phyloP scores from a whole-genome alignment of 2,113 vertebrate species.

The Otolemur garnettii region DNA sequence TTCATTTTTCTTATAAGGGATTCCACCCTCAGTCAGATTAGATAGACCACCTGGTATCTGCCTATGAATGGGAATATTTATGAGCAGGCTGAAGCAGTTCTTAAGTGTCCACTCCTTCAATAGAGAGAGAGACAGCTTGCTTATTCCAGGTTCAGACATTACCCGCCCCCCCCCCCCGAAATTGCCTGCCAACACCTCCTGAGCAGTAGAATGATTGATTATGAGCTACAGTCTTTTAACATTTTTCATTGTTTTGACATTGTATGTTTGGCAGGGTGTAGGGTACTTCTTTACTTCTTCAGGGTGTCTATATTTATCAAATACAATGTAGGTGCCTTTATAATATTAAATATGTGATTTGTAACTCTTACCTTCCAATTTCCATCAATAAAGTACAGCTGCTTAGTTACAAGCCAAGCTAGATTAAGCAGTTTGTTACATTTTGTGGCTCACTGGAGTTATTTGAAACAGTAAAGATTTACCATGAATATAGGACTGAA shows the following conservation, averaged over 20 bases:
- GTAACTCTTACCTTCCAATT: constrained; percentile 69
- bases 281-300: constrained; percentile 66
- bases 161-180: constrained; percentile 71
- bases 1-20: constrained; percentile 31
- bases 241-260: constrained; percentile 78
- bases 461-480: constrained; percentile 59
- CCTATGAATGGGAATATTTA: constrained; percentile 70
- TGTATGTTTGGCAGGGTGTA: constrained; percentile 66
- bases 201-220: constrained; percentile 77
- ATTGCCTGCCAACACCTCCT: constrained; percentile 71
- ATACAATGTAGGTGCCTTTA: constrained; percentile 61
- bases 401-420: constrained; percentile 71
- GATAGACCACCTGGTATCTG: constrained; percentile 46
- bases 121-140: constrained; percentile 51
- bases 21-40: constrained; percentile 10
- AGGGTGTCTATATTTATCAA: constrained; percentile 76
- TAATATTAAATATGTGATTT: constrained; percentile 78
- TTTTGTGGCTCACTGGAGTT: constrained; percentile 49
- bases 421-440: constrained; percentile 68
- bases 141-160: constrained; percentile 71
- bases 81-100: constrained; percentile 62
- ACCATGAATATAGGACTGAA: neutral
- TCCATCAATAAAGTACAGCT: constrained; percentile 66
- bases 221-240: constrained; percentile 69
- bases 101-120: constrained; percentile 72